Evolutionary conservation across 2,113 vertebrate genomes (phyloP), one percentile per base, ranked within the genome.

Genomic region (Sylvicapra grimmia): DNA sequence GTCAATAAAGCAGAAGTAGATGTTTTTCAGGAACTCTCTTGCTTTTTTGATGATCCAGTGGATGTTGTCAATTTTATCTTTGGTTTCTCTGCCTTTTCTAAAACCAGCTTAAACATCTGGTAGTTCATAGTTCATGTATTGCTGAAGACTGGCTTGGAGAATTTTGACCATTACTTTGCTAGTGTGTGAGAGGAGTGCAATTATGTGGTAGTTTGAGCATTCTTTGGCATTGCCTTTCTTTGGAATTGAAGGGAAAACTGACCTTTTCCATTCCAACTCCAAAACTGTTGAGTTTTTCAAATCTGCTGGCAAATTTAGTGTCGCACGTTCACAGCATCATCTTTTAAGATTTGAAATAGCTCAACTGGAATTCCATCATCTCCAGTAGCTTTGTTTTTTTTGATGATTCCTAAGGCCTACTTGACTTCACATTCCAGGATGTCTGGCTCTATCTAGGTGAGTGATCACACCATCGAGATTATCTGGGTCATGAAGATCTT

Each of bases 391-490:
- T 72, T 72, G n/a, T 5, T 72, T 21, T 10, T 11, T 21, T n/a
- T 72, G 65, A 72, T 72, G 9, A 36, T 72, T 72, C 18, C 19
- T 40, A 72, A 72, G n/a, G 19, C n/a, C n/a, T 11, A 23, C 68
- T 40, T 72, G n/a, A 23, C 68, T 40, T 36, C 68, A 40, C 68
- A 72, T 72, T 72, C 19, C n/a, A 72, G 19, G 19, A 72, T 72
- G 68, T 72, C n/a, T 40, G 19, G 68, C 10, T 23, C 68, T 72
- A 40, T 72, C n/a, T 72, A 72, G 19, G 5, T 72, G n/a, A 23
- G 10, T 40, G n/a, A 72, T 72, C n/a, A 40, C 10, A 23, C n/a
- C n/a, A 40, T 40, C 16, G 0, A 3, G n/a, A 36, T 23, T 40
- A 40, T 40, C 19, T 72, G 19, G 19, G 10, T 40, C 19, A 1